Conservation (phyloP, 2,888 invertebrate genomes). For the Drosophila kambysellisi region DNA sequence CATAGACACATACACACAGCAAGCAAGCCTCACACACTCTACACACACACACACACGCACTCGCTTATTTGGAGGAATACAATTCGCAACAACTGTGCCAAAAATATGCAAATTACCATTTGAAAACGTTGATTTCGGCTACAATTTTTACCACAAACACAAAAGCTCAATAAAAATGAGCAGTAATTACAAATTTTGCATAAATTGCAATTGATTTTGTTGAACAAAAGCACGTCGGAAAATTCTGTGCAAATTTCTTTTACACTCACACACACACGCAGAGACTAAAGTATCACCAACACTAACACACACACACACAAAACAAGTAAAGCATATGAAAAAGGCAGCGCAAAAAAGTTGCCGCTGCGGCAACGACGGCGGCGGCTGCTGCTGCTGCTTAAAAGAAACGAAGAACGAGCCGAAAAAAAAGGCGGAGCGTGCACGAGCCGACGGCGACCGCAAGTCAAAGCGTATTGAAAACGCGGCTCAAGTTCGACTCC, state of each 20-base stretch:
- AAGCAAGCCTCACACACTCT: slow-evolving; percentile 17
- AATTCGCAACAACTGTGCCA: slow-evolving; percentile 72
- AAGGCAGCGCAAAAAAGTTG: slow-evolving; percentile 63
- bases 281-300: slow-evolving; percentile 31
- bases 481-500: slow-evolving; percentile 70
- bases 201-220: slow-evolving; percentile 71
- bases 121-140: slow-evolving; percentile 46
- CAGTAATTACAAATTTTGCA: slow-evolving; percentile 50
- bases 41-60: slow-evolving; percentile 6
- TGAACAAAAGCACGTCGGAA: slow-evolving; percentile 52
- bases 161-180: slow-evolving; percentile 57
- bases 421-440: slow-evolving; percentile 47
- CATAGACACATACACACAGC: slow-evolving; percentile 1
- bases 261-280: slow-evolving; percentile 48
- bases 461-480: slow-evolving; percentile 81
- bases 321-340: slow-evolving; percentile 66
- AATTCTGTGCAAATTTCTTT: slow-evolving; percentile 79
- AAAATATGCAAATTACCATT: slow-evolving; percentile 78
- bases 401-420: slow-evolving; percentile 58
- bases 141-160: slow-evolving; percentile 41
- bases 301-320: slow-evolving; percentile 49
- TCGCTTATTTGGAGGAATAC: slow-evolving; percentile 18
- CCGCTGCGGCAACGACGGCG: slow-evolving; percentile 38
- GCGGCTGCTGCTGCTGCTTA: slow-evolving; percentile 49
- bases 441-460: slow-evolving; percentile 77